phyloP scores from a whole-genome alignment of 2,113 vertebrate species.

The Xiphophorus couchianus region DNA sequence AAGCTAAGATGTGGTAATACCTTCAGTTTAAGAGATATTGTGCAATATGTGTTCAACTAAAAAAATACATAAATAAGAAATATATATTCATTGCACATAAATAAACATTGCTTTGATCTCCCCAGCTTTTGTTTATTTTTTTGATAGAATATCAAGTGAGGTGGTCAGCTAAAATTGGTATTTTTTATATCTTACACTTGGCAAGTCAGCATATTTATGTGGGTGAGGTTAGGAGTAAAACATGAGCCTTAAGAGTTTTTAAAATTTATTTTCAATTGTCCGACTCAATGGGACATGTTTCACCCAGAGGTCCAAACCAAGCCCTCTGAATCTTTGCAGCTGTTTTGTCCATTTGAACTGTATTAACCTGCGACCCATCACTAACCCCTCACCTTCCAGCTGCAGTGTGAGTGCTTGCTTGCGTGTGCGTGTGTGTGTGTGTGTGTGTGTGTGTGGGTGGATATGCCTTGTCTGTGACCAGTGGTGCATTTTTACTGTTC shows the following conservation, averaged over 20 bases:
- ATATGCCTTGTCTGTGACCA: conserved; percentile 44
- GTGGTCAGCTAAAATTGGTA: neutral
- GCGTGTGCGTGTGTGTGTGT: too few relatives aligned
- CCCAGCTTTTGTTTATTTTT: too few relatives aligned
- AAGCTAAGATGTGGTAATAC: too few relatives aligned
- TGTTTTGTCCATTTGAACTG: conserved; percentile 36
- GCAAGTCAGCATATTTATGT: neutral
- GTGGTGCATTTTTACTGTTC: conserved; percentile 45
- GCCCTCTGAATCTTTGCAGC: conserved; percentile 43
- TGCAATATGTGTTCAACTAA: too few relatives aligned
- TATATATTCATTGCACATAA: too few relatives aligned
- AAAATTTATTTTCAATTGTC: neutral
- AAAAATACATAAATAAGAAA: too few relatives aligned
- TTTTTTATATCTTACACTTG: neutral
- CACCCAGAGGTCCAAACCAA: neutral
- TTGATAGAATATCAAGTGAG: neutral
- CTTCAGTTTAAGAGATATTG: too few relatives aligned
- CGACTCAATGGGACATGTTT: neutral
- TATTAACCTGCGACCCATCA: conserved; percentile 58
- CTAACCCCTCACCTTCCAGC: conserved; percentile 58
- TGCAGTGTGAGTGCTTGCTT: conserved; percentile 11
- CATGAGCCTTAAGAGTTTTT: neutral
- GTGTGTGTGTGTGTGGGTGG: neutral
- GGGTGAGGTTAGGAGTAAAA: neutral
- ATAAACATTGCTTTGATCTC: too few relatives aligned